Base-by-base conservation (phyloP, 2,113 vertebrate genomes). In the Ammodytes marinus region DNA sequence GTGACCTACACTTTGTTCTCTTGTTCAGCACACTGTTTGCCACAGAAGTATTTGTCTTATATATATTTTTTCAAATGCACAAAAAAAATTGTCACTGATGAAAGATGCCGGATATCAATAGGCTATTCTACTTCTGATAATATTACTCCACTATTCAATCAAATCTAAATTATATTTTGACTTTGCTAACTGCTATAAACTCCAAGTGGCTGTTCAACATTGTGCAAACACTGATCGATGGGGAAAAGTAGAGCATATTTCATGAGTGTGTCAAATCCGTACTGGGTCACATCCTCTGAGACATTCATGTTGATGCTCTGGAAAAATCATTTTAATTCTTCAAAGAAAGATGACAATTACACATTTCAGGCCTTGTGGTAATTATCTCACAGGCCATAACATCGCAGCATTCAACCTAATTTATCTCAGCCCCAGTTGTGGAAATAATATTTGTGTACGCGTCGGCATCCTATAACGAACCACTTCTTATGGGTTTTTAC, bases 321-420 rank as follows among this genome's bases (percentile, higher is more conserved):
- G 17, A 80, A 86, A 27, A 78, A 88, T 60, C 2, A 67, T 84
- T 90, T 77, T 39, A 65, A 77, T 85, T 84, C 71, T 79, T 86
- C 84, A 84, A 59, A 82, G 76, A 84, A 59, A 82, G 76, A 80
- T 80, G 47, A 80, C 65, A 89, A 72, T 87, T 73, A 76, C 61
- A 74, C 60, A 82, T 84, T 46, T 65, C 69, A 74, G 57, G 55
- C 59, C 46, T 57, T 81, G 54, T 76, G 17, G 72, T 73, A 76
- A 77, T 74, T 85, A 64, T 74, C 74, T 77, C 52, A 19, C 57
- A 69, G 59, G 60, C 73, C 55, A 45, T 76, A 73, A 77, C 80
- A 72, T 70, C 58, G 6, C 52, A 86, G 61, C 74, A 53, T 89
- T 80, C 85, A 84, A 80, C 67, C 74, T 72, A 66, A 78, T 83